Evolutionary conservation across 2,888 invertebrate species (phyloP), one percentile per base, ranked within the genome.

Genomic region (Agonopterix alstromeriana): DNA sequence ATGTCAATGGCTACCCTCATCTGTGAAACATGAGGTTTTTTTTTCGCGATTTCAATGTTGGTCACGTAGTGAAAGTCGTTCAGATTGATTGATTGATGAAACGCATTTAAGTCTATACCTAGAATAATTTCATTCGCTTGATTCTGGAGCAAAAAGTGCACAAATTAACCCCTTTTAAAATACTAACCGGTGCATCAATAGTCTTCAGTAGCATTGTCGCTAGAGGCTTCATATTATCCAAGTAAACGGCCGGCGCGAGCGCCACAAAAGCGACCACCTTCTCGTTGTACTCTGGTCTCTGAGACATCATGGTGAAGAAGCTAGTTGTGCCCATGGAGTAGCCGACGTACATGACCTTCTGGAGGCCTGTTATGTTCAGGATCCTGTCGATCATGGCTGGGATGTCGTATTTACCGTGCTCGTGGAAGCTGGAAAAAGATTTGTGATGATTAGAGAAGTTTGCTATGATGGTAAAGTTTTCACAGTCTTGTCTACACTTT

Each of bases 261-360:
- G 77, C 89, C 0, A 91, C 71, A 61, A 89, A 90, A 0, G 90
- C 71, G n/a, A 88, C 70, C 5, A 92, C 56, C 51, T 88, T 90
- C 3, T 80, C 73, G 38, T 92, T 91, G 59, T 90, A 89, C 55
- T 91, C 89, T 0, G 92, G 91, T 49, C 75, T 75, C 53, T 84
- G 77, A 0, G 90, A 79, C 62, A 90, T 75, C 81, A 90, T 91
- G 51, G 90, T 88, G 71, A 91, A 88, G 57, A 89, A 90, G 5
- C 80, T 85, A 35, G 90, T 89, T 3, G 89, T 83, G 1, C 92
- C 92, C 81, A 92, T 85, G 1, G 92, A 92, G 69, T 91, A 91
- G 1, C 91, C 92, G 12, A 92, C 64, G 76, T 88, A 92, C 55
- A 90, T 61, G 40, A 89, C 10, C 55, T 75, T 81, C 1, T 68